Evolutionary conservation across 2,797 vertebrate species (phyloP).

Genomic region (Mormyrus hasselquistii): DNA sequence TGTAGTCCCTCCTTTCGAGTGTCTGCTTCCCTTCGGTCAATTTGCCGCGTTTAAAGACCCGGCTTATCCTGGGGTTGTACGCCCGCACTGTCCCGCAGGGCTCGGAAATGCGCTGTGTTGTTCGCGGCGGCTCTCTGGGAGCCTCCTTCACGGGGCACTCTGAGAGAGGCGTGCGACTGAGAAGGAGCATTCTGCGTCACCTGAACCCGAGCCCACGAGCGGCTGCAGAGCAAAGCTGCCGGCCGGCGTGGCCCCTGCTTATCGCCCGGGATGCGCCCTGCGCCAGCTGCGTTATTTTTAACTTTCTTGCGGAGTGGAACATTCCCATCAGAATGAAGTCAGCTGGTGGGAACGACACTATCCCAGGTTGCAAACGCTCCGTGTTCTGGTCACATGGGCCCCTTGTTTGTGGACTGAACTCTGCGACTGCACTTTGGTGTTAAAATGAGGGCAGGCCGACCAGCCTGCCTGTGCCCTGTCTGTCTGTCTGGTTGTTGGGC

Average conservation of each 20-base stretch:
- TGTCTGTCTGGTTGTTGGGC: not conserved
- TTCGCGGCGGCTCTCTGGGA: not conserved
- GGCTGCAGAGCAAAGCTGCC: not conserved
- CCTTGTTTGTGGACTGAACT: not conserved
- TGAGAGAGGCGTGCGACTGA: not conserved
- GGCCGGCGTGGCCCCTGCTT: not conserved
- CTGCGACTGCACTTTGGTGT: not conserved
- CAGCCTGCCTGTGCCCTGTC: not conserved
- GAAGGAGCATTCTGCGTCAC: not conserved
- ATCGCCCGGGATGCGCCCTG: not conserved
- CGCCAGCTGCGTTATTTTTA: not conserved
- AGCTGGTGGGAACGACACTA: not conserved
- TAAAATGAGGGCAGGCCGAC: not conserved
- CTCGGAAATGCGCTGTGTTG: not conserved
- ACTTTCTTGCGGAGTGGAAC: not conserved
- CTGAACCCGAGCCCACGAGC: not conserved
- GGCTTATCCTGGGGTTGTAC: not conserved
- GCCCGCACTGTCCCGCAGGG: not conserved
- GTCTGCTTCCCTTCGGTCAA: not conserved
- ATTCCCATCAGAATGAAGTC: constrained; percentile 5
- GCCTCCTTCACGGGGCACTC: not conserved
- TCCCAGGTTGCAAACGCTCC: not conserved
- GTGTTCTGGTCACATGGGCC: not conserved
- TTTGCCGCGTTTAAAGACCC: not conserved
- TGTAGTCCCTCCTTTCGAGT: not conserved